phyloP scores from a whole-genome alignment of 2,797 vertebrate genomes.

The Erethizon dorsatum region DNA sequence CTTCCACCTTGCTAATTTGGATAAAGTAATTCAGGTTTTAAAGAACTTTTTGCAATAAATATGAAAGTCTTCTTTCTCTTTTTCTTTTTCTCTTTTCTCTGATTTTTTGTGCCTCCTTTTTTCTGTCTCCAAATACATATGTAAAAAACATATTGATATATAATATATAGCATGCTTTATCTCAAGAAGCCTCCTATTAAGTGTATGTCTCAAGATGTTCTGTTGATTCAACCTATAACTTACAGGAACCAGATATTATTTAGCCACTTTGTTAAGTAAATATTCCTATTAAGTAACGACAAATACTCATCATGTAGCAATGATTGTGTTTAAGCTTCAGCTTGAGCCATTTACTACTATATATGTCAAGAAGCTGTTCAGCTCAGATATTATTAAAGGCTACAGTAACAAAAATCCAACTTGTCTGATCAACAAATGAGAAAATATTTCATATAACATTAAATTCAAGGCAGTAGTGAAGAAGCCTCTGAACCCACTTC shows the following conservation, averaged over 20 bases:
- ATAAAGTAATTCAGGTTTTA: constrained; percentile 41
- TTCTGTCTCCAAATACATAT: neutral
- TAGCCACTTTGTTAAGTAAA: constrained; percentile 11
- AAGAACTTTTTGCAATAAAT: neutral
- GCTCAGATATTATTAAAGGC: neutral
- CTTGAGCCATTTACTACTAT: neutral
- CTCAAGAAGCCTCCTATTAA: neutral
- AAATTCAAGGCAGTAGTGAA: neutral
- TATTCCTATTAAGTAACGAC: neutral
- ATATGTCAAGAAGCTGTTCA: neutral
- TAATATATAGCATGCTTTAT: neutral
- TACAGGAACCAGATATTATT: constrained; percentile 41
- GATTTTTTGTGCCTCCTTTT: neutral
- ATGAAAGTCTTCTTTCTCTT: neutral
- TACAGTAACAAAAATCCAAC: constrained; percentile 12
- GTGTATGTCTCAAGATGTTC: neutral
- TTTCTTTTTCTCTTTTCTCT: neutral
- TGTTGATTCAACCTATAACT: neutral
- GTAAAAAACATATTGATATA: neutral
- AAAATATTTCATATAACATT: neutral
- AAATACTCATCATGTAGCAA: neutral
- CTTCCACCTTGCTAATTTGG: constrained; percentile 41
- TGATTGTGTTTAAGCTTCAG: neutral
- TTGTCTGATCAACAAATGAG: constrained; percentile 10
- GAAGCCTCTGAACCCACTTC: neutral